Conservation (phyloP, 2,797 vertebrate species). For the Capromys pilorides region DNA sequence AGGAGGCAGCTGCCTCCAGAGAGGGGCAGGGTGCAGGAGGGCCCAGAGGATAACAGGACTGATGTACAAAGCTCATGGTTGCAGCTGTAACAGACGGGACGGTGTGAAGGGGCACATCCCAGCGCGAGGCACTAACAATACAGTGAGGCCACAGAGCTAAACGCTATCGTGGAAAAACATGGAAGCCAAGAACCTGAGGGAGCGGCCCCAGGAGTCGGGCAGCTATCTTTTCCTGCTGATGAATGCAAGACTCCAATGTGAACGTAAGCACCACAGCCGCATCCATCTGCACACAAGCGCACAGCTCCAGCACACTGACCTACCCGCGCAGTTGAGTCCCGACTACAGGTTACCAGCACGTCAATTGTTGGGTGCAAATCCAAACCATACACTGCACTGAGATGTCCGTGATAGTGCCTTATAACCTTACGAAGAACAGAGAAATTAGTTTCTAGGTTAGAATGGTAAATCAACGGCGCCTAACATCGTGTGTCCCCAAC, state of each 20-base stretch:
- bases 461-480: background rate
- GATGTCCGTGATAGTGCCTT: slow-evolving; percentile 97
- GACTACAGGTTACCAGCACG: slow-evolving; percentile 96
- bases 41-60: background rate
- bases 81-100: background rate
- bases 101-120: background rate
- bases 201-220: background rate
- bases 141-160: background rate
- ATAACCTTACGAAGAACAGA: slow-evolving; percentile 89
- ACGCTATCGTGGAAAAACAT: background rate
- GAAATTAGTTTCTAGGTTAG: background rate
- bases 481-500: background rate
- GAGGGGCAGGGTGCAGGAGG: background rate
- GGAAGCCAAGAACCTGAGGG: background rate
- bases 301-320: slow-evolving; percentile 81
- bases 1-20: background rate
- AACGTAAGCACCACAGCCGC: background rate
- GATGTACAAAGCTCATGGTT: background rate
- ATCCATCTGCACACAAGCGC: background rate
- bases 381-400: slow-evolving; percentile 97
- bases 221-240: background rate
- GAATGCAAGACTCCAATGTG: background rate
- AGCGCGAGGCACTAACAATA: background rate
- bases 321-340: slow-evolving; percentile 97
- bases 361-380: slow-evolving; percentile 98